Evolutionary conservation across 2,888 invertebrate species (phyloP), one percentile per base, ranked within the genome.

Genomic region (Apoderus coryli): DNA sequence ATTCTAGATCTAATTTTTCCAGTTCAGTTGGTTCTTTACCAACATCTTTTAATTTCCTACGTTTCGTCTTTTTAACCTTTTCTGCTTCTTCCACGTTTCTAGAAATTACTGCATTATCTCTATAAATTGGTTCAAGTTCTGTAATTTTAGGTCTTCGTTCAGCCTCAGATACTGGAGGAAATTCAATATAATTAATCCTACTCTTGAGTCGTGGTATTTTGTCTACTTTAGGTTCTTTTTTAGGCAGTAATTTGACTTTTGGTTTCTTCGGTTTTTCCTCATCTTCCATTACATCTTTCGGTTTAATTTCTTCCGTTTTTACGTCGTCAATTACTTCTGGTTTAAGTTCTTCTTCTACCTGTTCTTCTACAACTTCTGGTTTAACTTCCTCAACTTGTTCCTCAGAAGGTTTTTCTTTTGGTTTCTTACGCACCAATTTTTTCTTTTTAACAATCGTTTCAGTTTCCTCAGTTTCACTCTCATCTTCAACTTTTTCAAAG

Each of bases 151-250:
- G 51, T 25, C 35, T 34, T 47, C 42, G 3, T 19, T 35, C 33
- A n/a, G 39, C 36, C 22, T 53, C 45, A 34, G 54, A 44, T n/a
- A 44, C 29, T 11, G 57, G 54, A 30, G 60, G 58, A 40, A 61
- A 62, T 30, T 61, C 59, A 1, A 64, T 50, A 42, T 65, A 65
- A 26, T 59, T 64, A 10, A 80, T 75, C 41, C 75, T 65, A 50
- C 79, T 80, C 47, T 76, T 77, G 3, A 81, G 55, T 35, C 35
- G n/a, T 44, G 44, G 11, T 44, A 36, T 23, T 22, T 54, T 47
- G 4, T 60, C 54, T 4, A 41, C 42, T 27, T 48, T 40, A 3
- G 60, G 56, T 36, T 60, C 48, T 40, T 65, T 64, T 14, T 67
- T 67, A 22, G 16, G 30, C 19, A 7, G 6, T n/a, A 19, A 19